Percentiles rank a stretch among this genome's conserved stretches.
These are phyloP conservation scores for Eugnorisma glareosa DNA, from an alignment of 2,888 invertebrate genomes.

Conservation along the genomic window DNA sequence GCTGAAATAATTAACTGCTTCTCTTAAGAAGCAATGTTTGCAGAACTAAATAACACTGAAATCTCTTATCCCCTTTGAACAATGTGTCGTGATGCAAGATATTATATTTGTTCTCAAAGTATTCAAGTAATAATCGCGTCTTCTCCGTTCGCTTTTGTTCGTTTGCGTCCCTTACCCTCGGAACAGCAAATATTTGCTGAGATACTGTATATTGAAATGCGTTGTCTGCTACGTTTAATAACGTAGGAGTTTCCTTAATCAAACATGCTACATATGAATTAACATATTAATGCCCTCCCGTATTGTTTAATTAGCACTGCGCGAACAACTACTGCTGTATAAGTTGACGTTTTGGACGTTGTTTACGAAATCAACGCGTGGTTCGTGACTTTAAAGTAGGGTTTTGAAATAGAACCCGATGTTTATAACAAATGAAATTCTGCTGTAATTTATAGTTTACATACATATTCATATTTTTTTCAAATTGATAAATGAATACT, in stretches of 20 bases:
- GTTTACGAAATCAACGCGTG: not conserved
- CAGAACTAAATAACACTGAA: conserved; percentile 37
- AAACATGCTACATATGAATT: conserved; percentile 72
- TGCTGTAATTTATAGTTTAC: not conserved
- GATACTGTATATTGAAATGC: conserved; percentile 75
- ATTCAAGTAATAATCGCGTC: conserved; percentile 75
- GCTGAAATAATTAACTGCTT: conserved; percentile 13
- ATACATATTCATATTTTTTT: not conserved
- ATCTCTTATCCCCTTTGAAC: conserved; percentile 44
- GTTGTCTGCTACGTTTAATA: conserved; percentile 75
- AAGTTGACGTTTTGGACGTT: conserved; percentile 4
- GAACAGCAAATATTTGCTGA: conserved; percentile 76
- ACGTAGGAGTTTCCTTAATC: conserved; percentile 71
- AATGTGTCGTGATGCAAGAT: conserved; percentile 61
- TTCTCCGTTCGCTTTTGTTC: conserved; percentile 74
- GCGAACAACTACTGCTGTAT: conserved; percentile 11
- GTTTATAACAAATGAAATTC: too few species aligned
- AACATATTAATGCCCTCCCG: conserved; percentile 60
- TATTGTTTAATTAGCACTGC: conserved; percentile 59
- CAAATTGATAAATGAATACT: not conserved
- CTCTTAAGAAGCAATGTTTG: conserved; percentile 11
- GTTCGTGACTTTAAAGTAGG: not conserved
- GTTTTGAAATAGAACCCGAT: not conserved
- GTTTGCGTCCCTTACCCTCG: conserved; percentile 69
- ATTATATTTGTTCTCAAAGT: conserved; percentile 71